Base-by-base conservation (phyloP, 2,113 vertebrate species). In the Platanista minor region DNA sequence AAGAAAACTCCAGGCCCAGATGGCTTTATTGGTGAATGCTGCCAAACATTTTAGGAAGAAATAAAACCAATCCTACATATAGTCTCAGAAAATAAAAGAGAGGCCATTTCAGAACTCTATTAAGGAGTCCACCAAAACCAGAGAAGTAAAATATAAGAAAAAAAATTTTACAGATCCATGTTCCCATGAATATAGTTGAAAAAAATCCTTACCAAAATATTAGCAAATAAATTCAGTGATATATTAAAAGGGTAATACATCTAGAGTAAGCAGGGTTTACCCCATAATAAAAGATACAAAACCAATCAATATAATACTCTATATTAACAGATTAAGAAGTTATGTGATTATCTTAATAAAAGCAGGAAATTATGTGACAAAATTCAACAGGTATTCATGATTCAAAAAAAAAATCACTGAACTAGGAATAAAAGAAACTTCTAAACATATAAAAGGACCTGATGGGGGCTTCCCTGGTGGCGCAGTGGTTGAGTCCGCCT, bases 291-390 rank as follows among this genome's bases (percentile, higher is more conserved):
- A 91, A 62, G 36, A 39, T 87, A 41, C 9, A 46, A 88, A 90
- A 71, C 3, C 10, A 89, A 77, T 69, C 54, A 90, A 49, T 83
- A 10, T 77, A 39, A 43, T 87, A 78, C 9, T 86, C 18, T 33
- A 33, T 59, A 75, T 62, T 27, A 82, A 15, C 25, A 90, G 41
- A 66, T 46, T 83, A 67, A 80, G 8, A 41, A 75, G 41, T 87
- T 78, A 75, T 31, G 52, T 59, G 49, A 81, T 78, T 89, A 61
- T 94, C n/a, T 90, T 84, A 95, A 90, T 77, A 77, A 94, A 90
- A 21, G 39, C 12, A 74, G 46, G 39, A 91, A 80, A 71, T 72
- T 49, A 39, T 74, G 8, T 21, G 61, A 59, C 36, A 71, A 83
- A 93, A 75, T 85, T 88, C 13, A 90, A 10, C 21, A 89, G 1